Base-by-base conservation (phyloP, 2,888 invertebrate species). In the Diloba caeruleocephala region DNA sequence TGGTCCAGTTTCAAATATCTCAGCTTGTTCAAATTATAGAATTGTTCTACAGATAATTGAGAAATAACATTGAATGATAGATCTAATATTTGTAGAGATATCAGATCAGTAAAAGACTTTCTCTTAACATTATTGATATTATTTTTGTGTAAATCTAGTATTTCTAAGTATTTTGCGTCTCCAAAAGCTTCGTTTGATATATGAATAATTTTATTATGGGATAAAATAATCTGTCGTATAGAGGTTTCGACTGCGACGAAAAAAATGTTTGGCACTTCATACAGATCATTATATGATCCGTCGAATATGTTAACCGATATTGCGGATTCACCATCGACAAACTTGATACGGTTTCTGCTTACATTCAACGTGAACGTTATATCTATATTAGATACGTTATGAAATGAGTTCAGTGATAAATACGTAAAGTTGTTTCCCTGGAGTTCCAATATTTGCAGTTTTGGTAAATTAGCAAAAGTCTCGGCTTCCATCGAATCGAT, bases 31-130 rank as follows among this genome's bases (percentile, higher is more conserved):
- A 97, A 90, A 84, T 96, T 96, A 42, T 95, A 95, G 89, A 97
- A 98, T 84, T 97, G 97, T 77, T 96, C 97, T 45, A 96, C 95
- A 55, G 97, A 96, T 68, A 98, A 88, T 81, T 96, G 96, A 15
- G 95, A 95, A 58, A 98, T 95, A 28, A 94, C 92, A 84, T 98
- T 98, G 72, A 94, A 95, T 31, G 97, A 96, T 12, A 98, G 88
- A 81, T 98, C 97, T 42, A 98, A 87, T 75, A 96, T 95, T 86
- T 98, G 97, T 42, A 98, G 87, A 45, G 95, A 95, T 54, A 95
- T 94, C 15, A 97, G 88, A 23, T 96, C 97, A 58, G 95, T 95
- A 82, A 98, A 97, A 3, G 97, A 96, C 81, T 96, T 95, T 61
- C 96, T 95, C 69, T 96, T 95, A 28, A 98, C 87, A 2, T 94